Evolutionary conservation across 2,888 invertebrate species (phyloP), one percentile per base, ranked within the genome.

Genomic region (Drosophila neotestacea): DNA sequence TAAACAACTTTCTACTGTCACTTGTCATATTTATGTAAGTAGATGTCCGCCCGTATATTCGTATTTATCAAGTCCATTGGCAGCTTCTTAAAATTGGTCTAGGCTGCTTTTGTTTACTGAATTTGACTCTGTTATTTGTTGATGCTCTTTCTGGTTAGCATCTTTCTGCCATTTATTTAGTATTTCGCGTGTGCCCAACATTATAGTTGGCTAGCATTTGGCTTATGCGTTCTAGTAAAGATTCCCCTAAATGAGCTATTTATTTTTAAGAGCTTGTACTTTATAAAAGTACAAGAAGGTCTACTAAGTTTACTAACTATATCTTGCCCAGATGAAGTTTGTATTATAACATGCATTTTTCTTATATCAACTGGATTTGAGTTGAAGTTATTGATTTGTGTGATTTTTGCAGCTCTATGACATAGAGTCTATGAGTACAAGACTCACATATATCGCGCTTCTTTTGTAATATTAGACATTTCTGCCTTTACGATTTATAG

Each of bases 61-160:
- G 16, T 0, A 41, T 68, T 42, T 62, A 54, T 64, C 56, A 38
- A 51, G 62, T 38, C 60, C 47, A 71, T 83, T 81, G 85, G 64
- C 84, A 75, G 83, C 81, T 88, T 88, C 87, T 84, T 85, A 63
- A 88, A 81, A 81, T 73, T 81, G 85, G 85, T 86, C 87, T 86
- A 86, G 71, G 71, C 65, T 9, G 63, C 54, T 61, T 62, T 77
- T 68, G 70, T 74, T 69, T 36, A 54, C 59, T 11, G 22, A 6
- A 16, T 39, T 65, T 44, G 46, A n/a, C 36, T 22, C 7, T 46
- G 68, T 11, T 4, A 32, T 16, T 51, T 60, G 51, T 58, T 73
- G 61, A 73, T 72, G 77, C 77, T 73, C 44, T 69, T 73, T 60
- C 51, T 66, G 75, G 71, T 85, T 84, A 88, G 77, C 88, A 79